Evolutionary conservation across 1,140 invertebrate species (phyloP).

Genomic region (Lucilia cuprina): DNA sequence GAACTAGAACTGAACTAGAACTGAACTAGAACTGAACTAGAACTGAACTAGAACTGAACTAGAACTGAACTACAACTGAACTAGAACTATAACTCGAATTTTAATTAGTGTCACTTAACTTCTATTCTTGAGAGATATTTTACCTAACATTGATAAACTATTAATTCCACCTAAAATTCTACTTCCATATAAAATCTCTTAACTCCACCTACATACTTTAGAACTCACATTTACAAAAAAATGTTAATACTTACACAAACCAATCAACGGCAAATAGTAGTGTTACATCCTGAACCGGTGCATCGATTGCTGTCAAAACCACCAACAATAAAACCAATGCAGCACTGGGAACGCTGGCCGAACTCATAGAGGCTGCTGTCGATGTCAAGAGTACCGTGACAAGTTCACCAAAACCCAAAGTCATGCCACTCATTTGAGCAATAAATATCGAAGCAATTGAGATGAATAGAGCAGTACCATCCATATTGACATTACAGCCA

Average conservation of each 20-base stretch:
- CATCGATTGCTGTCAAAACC: slow-evolving; percentile 84
- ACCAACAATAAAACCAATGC: slow-evolving; percentile 87
- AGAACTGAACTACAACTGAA: no score
- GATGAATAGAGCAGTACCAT: slow-evolving; percentile 92
- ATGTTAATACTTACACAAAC: slow-evolving; percentile 79
- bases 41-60: no score
- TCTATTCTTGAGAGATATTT: no score
- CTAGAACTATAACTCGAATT: no score
- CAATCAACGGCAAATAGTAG: slow-evolving; percentile 88
- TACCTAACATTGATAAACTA: no score
- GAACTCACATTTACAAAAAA: not conserved
- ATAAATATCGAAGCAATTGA: slow-evolving; percentile 89
- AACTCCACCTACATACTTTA: no score
- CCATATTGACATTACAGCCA: slow-evolving; percentile 93
- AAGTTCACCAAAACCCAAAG: slow-evolving; percentile 78
- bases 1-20: no score
- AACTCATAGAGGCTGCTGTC: slow-evolving; percentile 90
- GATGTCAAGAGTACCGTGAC: slow-evolving; percentile 86
- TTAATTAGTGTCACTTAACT: no score
- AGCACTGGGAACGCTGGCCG: slow-evolving; percentile 91
- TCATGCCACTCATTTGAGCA: slow-evolving; percentile 87
- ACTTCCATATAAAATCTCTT: no score
- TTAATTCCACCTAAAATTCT: no score
- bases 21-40: no score
- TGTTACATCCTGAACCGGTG: slow-evolving; percentile 81